Evolutionary conservation across 1,140 invertebrate genomes (phyloP), one percentile per base, ranked within the genome.

Genomic region (Solenopsis invicta): DNA sequence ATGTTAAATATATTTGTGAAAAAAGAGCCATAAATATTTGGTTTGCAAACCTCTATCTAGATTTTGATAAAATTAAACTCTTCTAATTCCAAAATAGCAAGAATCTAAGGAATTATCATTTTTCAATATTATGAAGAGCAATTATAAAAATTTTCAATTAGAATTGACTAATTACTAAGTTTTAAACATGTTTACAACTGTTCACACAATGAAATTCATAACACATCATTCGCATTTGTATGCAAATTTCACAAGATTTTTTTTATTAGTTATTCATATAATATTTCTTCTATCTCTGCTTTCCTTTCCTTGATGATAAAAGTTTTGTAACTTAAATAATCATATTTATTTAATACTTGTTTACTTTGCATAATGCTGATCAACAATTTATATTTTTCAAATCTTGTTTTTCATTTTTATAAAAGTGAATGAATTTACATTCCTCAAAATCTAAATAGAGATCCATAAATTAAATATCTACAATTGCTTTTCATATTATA

Each of bases 1-100:
- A 89, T 41, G 84, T 91, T 75, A 72, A 21, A 85, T 71, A 21
- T 50, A 48, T 18, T 48, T 41, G 16, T 0, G 34, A n/a, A 21
- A 50, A 45, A 48, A 61, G 16, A 86, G 54, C 1, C 10, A 66
- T 12, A 66, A 66, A 69, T 72, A 62, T 37, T 9, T 64, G 13
- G 10, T 50, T 12, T 34, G 64, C 12, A n/a, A 21, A 50, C 2
- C 10, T 45, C 1, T 45, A 67, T 6, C 45, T 67, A 48, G 3
- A 24, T 12, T 18, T 48, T 75, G 45, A 34, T 24, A 81, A 66
- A 66, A n/a, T 18, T 37, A n/a, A 37, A 66, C 1, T 21, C 18
- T 8, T 61, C 13, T 16, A 4, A 62, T 4, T 41, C 4, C 9
- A 66, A 12, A 3, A 64, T 18, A 64, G 6, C 2, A 64, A 64